Evolutionary conservation across 2,797 vertebrate species (phyloP), one percentile per base, ranked within the genome.

Genomic region (Todus mexicanus): DNA sequence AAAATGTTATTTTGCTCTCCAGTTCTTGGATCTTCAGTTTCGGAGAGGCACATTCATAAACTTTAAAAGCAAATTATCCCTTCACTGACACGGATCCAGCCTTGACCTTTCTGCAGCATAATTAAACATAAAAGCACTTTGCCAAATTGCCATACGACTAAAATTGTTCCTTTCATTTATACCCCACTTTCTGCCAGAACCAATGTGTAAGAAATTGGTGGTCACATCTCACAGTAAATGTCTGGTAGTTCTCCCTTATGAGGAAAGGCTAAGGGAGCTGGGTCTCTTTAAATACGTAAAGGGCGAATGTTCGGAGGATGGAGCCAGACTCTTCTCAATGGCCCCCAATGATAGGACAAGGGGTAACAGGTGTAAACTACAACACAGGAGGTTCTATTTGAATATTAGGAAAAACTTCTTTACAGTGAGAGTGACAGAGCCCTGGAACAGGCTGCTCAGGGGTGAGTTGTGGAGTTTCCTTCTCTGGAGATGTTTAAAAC

Each of bases 41-140:
- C 77, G 61, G 65, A 94, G 60, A 92, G 25, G 38, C 71, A 88
- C 63, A 73, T 77, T 91, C 51, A 83, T 38, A 92, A 96, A 85
- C 37, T 31, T 42, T 45, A 71, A 89, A 82, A 93, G 68, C 33
- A 87, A 88, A 87, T 69, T 64, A 81, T 72, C 65, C 64, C 51
- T 77, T 42, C 56, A 69, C 86, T 0, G 0, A 61, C 35, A 69
- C 12, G 10, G 80, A 91, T 45, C 26, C 84, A 85, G 57, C 68
- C 83, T 63, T 84, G 80, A 85, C 84, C 65, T 76, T 71, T 84
- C 73, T 40, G 31, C 48, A 80, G 19, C 43, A n/a, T 48, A 92
- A 89, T 90, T 90, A 87, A 89, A 81, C 69, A 5, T 54, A 37
- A 56, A 84, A 92, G 75, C 10, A 4, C 60, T 96, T 89, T 47